Base-by-base conservation (phyloP, 2,888 invertebrate genomes). In the Romanomermis culicivorax region DNA sequence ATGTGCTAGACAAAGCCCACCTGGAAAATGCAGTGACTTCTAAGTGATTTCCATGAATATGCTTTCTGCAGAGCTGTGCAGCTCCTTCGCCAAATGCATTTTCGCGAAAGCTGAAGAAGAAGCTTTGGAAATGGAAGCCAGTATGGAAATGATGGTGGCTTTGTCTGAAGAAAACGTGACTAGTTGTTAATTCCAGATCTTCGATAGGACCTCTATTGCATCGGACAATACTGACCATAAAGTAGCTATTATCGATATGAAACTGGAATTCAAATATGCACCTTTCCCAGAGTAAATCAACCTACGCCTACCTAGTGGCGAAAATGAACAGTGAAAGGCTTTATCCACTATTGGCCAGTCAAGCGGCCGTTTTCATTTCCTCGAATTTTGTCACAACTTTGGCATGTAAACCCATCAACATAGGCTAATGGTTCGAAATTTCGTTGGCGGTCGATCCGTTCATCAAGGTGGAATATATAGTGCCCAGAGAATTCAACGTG, bases 401-500 rank as follows among this genome's bases (percentile, higher is more conserved):
- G 7, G 7, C 7, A 11, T 58, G 72, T 43, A 64, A 65, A 20
- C 60, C 67, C 2, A 69, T 71, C 1, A 63, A 66, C 26, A 70
- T 71, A 0, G 64, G 64, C 52, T 72, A 72, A 57, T 70, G 71
- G 58, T 71, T 72, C 60, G 61, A 64, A 29, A 70, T 70, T 56
- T 67, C 70, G 11, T 63, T 73, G 56, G 72, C 72, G 11, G 66
- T 70, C 20, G 72, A 72, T 57, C 67, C 69, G 1, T 64, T 69
- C 1, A 64, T 72, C 20, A 66, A 68, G 58, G 64, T 73, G 2
- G 67, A 63, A 52, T 71, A 71, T 61, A 64, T 68, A 53, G 65
- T 70, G 2, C 62, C 69, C 51, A 62, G 61, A 42, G 69, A 69
- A 58, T 66, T 63, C 57, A 64, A 63, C n/a, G 67, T 68, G 54